Conservation (phyloP, 1,140 invertebrate genomes). For the Palaemon carinicauda region DNA sequence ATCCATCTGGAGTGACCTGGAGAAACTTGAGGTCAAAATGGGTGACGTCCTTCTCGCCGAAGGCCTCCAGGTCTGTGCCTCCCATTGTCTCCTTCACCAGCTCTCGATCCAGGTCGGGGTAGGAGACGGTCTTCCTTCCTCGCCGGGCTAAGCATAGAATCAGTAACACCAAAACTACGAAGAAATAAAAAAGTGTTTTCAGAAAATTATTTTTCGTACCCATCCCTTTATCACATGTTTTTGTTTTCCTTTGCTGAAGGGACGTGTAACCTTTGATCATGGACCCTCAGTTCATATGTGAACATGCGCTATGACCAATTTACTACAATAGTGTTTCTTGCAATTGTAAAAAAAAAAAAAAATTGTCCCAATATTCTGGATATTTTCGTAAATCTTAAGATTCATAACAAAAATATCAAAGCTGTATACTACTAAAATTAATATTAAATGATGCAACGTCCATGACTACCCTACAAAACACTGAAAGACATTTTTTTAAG, state of each 20-base stretch:
- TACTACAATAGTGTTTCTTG: not conserved
- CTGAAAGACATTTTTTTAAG: too few relatives aligned
- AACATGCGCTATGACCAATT: too few relatives aligned
- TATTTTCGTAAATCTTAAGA: not conserved
- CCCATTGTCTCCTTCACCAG: constrained; percentile 53
- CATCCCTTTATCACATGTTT: too few relatives aligned
- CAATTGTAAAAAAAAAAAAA: not conserved
- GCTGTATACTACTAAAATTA: not conserved
- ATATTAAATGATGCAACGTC: not conserved
- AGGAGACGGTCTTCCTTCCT: constrained; percentile 21
- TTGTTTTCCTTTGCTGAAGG: too few relatives aligned
- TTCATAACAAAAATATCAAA: not conserved
- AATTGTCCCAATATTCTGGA: too few relatives aligned
- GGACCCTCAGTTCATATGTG: too few relatives aligned
- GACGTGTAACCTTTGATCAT: too few relatives aligned
- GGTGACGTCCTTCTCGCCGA: constrained; percentile 44
- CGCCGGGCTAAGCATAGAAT: constrained; percentile 35
- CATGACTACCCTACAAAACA: too few relatives aligned
- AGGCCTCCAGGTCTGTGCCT: constrained; percentile 37
- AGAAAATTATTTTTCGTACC: too few relatives aligned
- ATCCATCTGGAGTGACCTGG: constrained; percentile 26
- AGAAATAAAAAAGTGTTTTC: too few relatives aligned
- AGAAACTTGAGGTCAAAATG: constrained; percentile 49
- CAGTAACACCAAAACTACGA: constrained; percentile 36
- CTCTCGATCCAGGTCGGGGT: constrained; percentile 30